phyloP scores from a whole-genome alignment of 1,140 invertebrate genomes.

The Anthonomus grandis region DNA sequence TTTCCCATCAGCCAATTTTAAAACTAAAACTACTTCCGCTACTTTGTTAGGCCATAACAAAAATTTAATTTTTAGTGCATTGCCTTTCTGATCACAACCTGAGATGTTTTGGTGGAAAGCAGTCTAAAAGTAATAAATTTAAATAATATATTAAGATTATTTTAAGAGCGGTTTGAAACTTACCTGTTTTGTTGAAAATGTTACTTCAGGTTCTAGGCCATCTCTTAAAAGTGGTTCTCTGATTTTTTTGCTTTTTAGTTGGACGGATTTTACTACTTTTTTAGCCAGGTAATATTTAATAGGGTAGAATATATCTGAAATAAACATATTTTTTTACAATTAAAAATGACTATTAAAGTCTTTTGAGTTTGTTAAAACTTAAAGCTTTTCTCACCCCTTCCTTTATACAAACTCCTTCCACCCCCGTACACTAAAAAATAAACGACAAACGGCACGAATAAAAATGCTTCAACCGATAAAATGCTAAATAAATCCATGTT shows the following conservation, averaged over 20 bases:
- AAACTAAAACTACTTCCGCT: constrained; percentile 29
- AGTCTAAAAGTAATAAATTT: constrained; percentile 21
- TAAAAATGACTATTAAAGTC: neutral
- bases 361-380: neutral
- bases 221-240: constrained; percentile 4
- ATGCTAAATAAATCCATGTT: constrained; percentile 7
- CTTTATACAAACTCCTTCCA: constrained; percentile 19
- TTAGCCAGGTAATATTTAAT: constrained; percentile 29
- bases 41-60: constrained; percentile 23
- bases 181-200: constrained; percentile 17
- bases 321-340: constrained; percentile 5
- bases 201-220: constrained; percentile 11
- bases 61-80: constrained; percentile 28
- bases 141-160: neutral
- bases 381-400: constrained; percentile 24
- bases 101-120: constrained; percentile 23
- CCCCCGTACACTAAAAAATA: constrained; percentile 25
- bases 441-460: constrained; percentile 22
- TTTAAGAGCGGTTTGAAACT: constrained; percentile 2
- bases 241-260: constrained; percentile 11
- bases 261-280: constrained; percentile 17
- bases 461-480: constrained; percentile 13
- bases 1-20: constrained; percentile 28
- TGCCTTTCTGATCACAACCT: constrained; percentile 35
- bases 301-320: constrained; percentile 31